Percentiles rank a stretch among this genome's conserved stretches.
Conservation (phyloP, 2,797 vertebrate species). For the Pyrocephalus nanus region DNA sequence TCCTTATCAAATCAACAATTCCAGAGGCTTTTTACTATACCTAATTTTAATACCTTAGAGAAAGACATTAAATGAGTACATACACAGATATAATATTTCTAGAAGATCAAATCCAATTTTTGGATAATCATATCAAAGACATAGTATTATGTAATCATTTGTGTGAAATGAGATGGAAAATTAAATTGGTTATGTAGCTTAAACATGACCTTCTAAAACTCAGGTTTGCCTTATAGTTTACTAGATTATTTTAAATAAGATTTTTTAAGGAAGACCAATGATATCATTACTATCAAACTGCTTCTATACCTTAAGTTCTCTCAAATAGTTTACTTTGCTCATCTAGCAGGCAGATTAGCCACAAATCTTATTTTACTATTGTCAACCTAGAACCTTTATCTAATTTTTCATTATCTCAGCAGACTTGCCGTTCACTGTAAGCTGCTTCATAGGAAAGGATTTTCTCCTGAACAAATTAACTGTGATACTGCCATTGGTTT, state of each 20-base stretch:
- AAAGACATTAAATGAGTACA: neutral
- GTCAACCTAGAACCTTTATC: neutral
- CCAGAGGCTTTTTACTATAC: neutral
- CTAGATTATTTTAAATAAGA: neutral
- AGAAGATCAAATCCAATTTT: neutral
- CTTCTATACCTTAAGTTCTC: neutral
- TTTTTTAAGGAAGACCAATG: neutral
- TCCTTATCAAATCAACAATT: neutral
- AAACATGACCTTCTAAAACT: neutral
- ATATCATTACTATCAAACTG: neutral
- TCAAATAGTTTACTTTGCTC: neutral
- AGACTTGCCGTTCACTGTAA: neutral
- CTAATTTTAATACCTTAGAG: neutral
- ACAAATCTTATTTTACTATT: neutral
- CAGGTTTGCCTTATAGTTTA: neutral
- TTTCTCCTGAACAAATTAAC: neutral
- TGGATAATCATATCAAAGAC: neutral
- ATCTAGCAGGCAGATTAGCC: neutral
- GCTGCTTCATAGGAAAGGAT: neutral
- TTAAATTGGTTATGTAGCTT: neutral
- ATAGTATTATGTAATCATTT: neutral
- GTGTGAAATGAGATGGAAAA: neutral
- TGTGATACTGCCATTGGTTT: neutral
- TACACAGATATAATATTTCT: neutral
- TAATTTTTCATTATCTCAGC: neutral